Percentiles rank a stretch among this genome's conserved stretches.
Evolutionary conservation across 92 coral and sea anemone genomes (phyloP).

Genomic region (Phenganax subtilis): DNA sequence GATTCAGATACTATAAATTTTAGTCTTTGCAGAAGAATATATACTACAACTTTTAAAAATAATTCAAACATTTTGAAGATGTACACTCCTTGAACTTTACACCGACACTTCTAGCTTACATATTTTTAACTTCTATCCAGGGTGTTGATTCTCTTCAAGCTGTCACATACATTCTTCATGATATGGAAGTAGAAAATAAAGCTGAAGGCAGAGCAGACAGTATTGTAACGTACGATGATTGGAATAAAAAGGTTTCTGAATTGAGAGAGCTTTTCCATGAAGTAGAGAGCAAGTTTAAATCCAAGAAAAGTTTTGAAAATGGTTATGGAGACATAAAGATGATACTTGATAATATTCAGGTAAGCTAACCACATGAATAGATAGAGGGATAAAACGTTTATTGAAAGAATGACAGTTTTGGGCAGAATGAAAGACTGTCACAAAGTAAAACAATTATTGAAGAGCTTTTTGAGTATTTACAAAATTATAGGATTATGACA

Average conservation of each 20-base stretch:
- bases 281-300: constrained; percentile 18
- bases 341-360: constrained; percentile 9
- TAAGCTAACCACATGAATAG: not conserved
- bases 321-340: not conserved
- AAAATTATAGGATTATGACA: too few species aligned
- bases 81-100: too few species aligned
- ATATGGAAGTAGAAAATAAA: constrained; percentile 11
- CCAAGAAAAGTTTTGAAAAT: constrained; percentile 10
- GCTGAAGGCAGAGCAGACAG: not conserved
- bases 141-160: constrained; percentile 36
- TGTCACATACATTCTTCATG: constrained; percentile 25
- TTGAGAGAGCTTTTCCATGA: not conserved
- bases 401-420: too few species aligned
- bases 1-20: too few species aligned
- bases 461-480: too few species aligned
- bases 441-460: too few species aligned
- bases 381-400: too few species aligned
- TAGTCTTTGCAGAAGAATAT: too few species aligned
- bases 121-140: not conserved
- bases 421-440: too few species aligned
- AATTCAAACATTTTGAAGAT: too few species aligned
- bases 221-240: constrained; percentile 2
- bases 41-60: too few species aligned
- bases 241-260: constrained; percentile 28
- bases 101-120: too few species aligned